Evolutionary conservation across 2,113 vertebrate genomes (phyloP).

Genomic region (Genyomyrus donnyi): DNA sequence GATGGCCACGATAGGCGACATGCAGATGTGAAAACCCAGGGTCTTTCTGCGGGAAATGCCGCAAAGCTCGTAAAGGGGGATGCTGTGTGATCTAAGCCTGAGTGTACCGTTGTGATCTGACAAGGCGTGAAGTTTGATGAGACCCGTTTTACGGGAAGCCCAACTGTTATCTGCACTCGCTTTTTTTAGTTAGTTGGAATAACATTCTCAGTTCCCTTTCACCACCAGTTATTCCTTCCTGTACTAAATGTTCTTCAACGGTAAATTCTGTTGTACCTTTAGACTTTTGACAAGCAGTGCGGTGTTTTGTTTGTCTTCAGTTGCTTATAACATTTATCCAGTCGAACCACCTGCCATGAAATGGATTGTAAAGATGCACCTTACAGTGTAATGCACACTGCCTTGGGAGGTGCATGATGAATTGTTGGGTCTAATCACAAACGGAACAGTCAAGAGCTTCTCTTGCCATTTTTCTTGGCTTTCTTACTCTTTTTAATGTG

Average conservation of each 20-base stretch:
- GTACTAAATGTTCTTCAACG: neutral
- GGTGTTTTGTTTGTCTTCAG: neutral
- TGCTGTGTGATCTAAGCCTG: slow-evolving; percentile 38
- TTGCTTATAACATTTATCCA: neutral
- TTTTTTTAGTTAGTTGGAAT: neutral
- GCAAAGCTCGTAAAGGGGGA: slow-evolving; percentile 23
- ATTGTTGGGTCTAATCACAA: neutral
- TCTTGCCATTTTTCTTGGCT: neutral
- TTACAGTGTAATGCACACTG: neutral
- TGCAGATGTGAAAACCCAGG: slow-evolving; percentile 17
- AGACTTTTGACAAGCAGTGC: neutral
- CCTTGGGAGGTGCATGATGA: neutral
- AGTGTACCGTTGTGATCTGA: neutral
- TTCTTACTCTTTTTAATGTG: neutral
- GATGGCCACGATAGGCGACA: slow-evolving; percentile 4
- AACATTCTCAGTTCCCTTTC: neutral
- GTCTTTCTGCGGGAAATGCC: slow-evolving; percentile 26
- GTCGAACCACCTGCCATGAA: neutral
- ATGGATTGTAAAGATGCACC: neutral
- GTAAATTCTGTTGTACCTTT: neutral
- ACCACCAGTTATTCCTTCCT: neutral
- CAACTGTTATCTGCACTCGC: neutral
- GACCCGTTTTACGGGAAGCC: neutral
- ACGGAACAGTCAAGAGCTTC: neutral
- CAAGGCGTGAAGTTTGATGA: neutral